These are phyloP conservation scores for Ataeniobius toweri DNA, from an alignment of 2,797 vertebrate species.

Conservation along the genomic window DNA sequence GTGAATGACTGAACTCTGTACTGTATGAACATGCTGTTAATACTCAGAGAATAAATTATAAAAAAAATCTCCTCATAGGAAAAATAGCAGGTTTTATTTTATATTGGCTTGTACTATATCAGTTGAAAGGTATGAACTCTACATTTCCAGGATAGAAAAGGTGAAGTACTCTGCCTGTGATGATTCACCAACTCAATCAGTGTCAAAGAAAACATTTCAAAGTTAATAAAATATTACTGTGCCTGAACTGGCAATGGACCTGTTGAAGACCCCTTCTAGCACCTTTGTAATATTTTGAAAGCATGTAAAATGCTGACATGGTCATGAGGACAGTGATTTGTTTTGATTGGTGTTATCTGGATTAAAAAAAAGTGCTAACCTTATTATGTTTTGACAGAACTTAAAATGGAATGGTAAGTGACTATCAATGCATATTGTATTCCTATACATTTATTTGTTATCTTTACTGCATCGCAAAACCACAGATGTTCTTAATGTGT, in stretches of 20 bases:
- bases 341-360: not conserved
- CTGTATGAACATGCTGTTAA: not conserved
- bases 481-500: not conserved
- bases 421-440: not conserved
- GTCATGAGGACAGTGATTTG: not conserved
- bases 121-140: not conserved
- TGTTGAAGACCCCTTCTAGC: not conserved
- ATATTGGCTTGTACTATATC: not conserved
- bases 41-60: not conserved
- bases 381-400: not conserved
- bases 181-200: not conserved
- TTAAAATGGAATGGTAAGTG: not conserved
- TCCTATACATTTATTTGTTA: not conserved
- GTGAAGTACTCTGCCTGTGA: not conserved
- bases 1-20: not conserved
- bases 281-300: not conserved
- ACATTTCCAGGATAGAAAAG: not conserved
- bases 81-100: not conserved
- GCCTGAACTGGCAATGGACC: not conserved
- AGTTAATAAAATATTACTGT: not conserved
- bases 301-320: not conserved
- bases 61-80: not conserved
- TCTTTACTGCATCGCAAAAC: not conserved
- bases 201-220: not conserved
- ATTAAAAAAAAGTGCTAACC: not conserved